Base-by-base conservation (phyloP, 2,888 invertebrate genomes). In the Beris chalybata region DNA sequence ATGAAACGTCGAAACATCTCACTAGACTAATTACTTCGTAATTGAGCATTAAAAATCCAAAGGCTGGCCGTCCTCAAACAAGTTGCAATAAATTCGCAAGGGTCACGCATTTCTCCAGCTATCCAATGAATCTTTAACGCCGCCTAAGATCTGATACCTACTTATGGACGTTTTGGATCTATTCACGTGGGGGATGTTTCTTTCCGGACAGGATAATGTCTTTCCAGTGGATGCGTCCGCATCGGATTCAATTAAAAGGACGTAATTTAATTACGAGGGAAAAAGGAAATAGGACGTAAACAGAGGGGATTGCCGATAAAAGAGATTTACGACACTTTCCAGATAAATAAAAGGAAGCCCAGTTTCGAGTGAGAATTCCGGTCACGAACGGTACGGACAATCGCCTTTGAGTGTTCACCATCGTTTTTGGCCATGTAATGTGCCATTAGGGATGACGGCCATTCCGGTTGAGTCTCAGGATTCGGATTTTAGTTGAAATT, bases 211-310 rank as follows among this genome's bases (percentile, higher is more conserved):
- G 38, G 38, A 38, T 38, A 53, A 53, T 53, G 52, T 53, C 12
- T 53, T 22, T 53, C 22, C 38, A 38, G 29, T 53, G 22, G 32
- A 55, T 32, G 15, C 31, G 30, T n/a, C n/a, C 30, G 6, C 30
- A 56, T 48, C 11, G 31, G 59, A 59, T 47, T 59, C 59, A 59
- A 59, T 59, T 59, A 59, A 38, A 59, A 45, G 59, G 4, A 59
- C 44, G 32, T 67, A 67, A 67, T 67, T 67, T 63, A 67, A 67
- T 67, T 67, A 67, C 52, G 38, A 48, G 44, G 67, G 47, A 63
- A 15, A 38, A 47, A 45, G 53, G 47, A 48, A 63, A 56, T 32
- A 30, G 59, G 61, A 67, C 48, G 50, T 45, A 63, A 67, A 63
- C 67, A 67, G 45, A 38, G 48, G 31, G 44, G 63, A 63, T 47